Conservation (phyloP, 2,888 invertebrate genomes). For the Dichetophora obliterata region DNA sequence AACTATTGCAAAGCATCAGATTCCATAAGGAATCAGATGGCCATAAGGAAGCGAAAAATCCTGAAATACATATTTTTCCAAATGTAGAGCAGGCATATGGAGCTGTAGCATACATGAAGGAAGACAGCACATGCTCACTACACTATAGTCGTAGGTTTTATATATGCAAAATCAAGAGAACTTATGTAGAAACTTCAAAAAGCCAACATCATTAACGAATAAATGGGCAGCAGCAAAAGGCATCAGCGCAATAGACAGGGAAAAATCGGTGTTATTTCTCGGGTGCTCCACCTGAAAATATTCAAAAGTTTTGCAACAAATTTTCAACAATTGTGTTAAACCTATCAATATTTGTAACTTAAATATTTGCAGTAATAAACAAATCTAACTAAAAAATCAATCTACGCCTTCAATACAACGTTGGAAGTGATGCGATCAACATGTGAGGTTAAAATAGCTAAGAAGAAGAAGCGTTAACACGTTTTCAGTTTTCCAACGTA, state of each 20-base stretch:
- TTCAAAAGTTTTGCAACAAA: slow-evolving; percentile 27
- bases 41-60: too few species aligned
- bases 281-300: slow-evolving; percentile 22
- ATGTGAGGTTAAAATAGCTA: slow-evolving; percentile 67
- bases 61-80: too few species aligned
- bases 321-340: slow-evolving; percentile 10
- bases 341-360: slow-evolving; percentile 40
- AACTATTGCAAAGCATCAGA: too few species aligned
- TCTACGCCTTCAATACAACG: neutral
- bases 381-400: slow-evolving; percentile 28
- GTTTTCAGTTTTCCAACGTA: slow-evolving; percentile 40
- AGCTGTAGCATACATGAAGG: too few species aligned
- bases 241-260: neutral
- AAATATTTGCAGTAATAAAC: slow-evolving; percentile 28
- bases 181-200: too few species aligned
- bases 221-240: too few species aligned
- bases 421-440: slow-evolving; percentile 56
- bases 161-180: too few species aligned
- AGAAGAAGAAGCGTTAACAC: slow-evolving; percentile 46
- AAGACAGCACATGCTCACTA: too few species aligned
- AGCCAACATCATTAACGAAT: too few species aligned
- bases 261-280: slow-evolving; percentile 7
- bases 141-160: too few species aligned
- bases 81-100: too few species aligned
- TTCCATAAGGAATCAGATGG: too few species aligned